Base-by-base conservation (phyloP, 2,888 invertebrate genomes). In the Rhopalosiphum nymphaeae region DNA sequence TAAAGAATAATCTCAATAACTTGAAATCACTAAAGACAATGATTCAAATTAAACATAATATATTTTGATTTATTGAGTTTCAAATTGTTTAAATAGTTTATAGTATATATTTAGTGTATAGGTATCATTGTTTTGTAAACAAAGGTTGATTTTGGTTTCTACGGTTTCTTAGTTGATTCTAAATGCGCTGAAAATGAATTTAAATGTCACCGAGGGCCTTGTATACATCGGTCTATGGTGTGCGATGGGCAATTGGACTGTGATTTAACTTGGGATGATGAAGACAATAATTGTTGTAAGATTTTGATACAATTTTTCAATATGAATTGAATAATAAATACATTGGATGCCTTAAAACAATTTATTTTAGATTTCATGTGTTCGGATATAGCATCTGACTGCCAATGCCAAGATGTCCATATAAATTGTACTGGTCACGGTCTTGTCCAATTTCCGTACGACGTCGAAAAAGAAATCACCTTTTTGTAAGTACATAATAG, bases 181-280 rank as follows among this genome's bases (percentile, higher is more conserved):
- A 93, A 95, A 44, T 96, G 96, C 94, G 94, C 94, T 36, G 92
- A 67, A 94, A 95, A 85, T 91, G 95, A 95, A 95, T 96, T 96
- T 95, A 96, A 96, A 95, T 96, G 96, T 95, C 95, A 95, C 5
- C 95, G 95, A 85, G 96, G 96, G 1, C 96, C 96, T 92, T 96
- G 96, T 95, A 95, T 96, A n/a, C 95, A 96, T 95, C 93, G 94
- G 36, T 95, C 95, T 0, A 95, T 96, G 36, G 95, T 95, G 44
- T 96, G 96, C 95, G 96, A 96, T 95, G 95, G 95, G 1, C 94
- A 95, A 21, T 95, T 96, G 4, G 96, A 96, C 95, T 96, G 96
- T 94, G 95, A 95, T 16, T 95, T 95, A 94, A 96, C 96, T 0
- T 96, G 96, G 95, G 95, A 95, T 87, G 96, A 96, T 95, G 96